phyloP scores from a whole-genome alignment of 2,888 invertebrate species.

The Podotricha telesiphe region DNA sequence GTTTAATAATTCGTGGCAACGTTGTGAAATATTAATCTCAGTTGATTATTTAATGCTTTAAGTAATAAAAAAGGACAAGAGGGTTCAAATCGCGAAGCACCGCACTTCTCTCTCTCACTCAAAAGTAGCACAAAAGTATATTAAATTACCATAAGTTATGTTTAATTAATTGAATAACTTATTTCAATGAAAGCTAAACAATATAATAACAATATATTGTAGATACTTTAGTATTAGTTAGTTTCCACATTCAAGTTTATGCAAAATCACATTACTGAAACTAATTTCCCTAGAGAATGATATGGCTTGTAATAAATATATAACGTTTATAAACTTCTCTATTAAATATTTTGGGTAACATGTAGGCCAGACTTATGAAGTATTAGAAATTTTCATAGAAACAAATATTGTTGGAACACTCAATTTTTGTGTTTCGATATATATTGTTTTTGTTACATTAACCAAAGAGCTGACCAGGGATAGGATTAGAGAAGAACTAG shows the following conservation, averaged over 20 bases:
- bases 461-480: too few species aligned
- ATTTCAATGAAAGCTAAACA: too few species aligned
- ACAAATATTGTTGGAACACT: too few species aligned
- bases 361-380: too few species aligned
- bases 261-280: background rate
- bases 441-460: too few species aligned
- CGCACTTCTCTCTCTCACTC: background rate
- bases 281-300: constrained; percentile 13
- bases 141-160: background rate
- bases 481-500: too few species aligned
- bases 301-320: background rate
- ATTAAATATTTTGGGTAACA: background rate
- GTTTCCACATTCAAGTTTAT: background rate
- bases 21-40: too few species aligned
- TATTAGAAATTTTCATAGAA: too few species aligned
- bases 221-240: too few species aligned
- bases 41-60: background rate
- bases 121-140: background rate
- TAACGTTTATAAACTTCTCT: background rate
- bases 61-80: background rate
- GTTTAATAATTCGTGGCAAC: too few species aligned
- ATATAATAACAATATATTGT: too few species aligned
- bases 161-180: background rate
- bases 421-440: too few species aligned
- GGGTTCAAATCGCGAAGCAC: background rate